phyloP scores from a whole-genome alignment of 2,113 vertebrate genomes.

The Apteryx owenii region DNA sequence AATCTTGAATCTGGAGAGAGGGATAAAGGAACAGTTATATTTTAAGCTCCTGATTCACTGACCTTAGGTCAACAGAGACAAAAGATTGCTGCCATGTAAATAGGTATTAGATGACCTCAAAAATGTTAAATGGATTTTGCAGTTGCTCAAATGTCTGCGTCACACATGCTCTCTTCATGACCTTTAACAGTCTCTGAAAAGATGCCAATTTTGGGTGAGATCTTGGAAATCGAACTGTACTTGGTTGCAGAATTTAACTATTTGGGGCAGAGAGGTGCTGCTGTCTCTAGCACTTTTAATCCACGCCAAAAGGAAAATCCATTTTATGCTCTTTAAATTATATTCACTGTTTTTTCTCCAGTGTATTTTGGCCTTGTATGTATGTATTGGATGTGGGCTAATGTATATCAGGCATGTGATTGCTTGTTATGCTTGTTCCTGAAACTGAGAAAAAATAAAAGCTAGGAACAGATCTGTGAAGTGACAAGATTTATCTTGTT shows the following conservation, averaged over 20 bases:
- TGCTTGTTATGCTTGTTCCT: constrained; percentile 28
- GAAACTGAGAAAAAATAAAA: constrained; percentile 1
- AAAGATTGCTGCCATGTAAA: not conserved
- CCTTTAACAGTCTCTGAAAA: not conserved
- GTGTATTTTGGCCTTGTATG: not conserved
- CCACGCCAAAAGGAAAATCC: not conserved
- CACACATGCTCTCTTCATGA: not conserved
- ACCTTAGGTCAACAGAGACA: not conserved
- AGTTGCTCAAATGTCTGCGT: not conserved
- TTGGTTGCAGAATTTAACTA: not conserved
- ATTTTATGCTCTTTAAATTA: not conserved
- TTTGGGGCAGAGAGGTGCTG: not conserved
- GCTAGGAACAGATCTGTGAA: not conserved
- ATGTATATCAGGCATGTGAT: not conserved
- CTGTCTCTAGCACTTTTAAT: not conserved
- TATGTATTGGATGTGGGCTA: not conserved
- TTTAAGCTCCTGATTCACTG: constrained; percentile 10
- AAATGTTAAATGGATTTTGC: not conserved
- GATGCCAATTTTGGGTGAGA: not conserved
- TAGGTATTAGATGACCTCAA: not conserved
- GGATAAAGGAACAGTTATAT: not conserved
- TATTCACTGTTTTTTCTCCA: constrained; percentile 1
- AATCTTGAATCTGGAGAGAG: not conserved
- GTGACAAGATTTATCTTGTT: not conserved
- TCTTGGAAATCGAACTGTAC: not conserved